Evolutionary conservation across 2,113 vertebrate species (phyloP).

Genomic region (Gallinago undulata): DNA sequence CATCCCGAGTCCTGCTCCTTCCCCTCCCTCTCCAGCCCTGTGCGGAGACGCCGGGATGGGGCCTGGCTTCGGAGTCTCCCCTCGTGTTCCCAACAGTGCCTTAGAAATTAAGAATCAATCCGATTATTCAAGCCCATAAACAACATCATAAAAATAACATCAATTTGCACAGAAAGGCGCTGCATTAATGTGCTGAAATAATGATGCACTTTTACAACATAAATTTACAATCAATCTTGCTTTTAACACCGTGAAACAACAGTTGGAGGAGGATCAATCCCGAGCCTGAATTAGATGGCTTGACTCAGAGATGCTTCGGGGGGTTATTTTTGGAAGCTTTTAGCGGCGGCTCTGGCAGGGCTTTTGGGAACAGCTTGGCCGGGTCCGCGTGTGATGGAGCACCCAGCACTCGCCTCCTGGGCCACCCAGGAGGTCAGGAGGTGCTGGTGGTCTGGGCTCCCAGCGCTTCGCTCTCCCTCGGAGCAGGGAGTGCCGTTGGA

Average conservation of each 20-base stretch:
- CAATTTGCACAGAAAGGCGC: slow-evolving; percentile 70
- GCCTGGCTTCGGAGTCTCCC: not conserved
- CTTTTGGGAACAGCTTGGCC: not conserved
- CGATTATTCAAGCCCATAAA: slow-evolving; percentile 76
- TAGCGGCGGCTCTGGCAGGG: not conserved
- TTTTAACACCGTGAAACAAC: slow-evolving; percentile 50
- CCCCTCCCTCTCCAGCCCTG: rapidly evolving
- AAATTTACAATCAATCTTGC: slow-evolving; percentile 71
- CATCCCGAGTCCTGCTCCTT: rapidly evolving
- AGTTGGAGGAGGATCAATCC: slow-evolving; percentile 56
- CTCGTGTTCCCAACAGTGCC: slow-evolving; percentile 14
- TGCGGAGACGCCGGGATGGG: rapidly evolving
- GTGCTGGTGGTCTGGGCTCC: not conserved
- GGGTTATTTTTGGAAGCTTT: slow-evolving; percentile 33
- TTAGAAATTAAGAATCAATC: slow-evolving; percentile 75
- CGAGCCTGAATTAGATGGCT: slow-evolving; percentile 33
- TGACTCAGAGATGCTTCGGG: slow-evolving; percentile 49
- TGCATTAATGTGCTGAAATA: slow-evolving; percentile 69
- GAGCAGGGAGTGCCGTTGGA: rapidly evolving
- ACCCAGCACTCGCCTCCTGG: not conserved
- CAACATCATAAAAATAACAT: slow-evolving; percentile 77
- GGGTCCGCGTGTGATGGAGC: not conserved
- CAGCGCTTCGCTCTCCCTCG: not conserved
- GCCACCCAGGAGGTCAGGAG: slow-evolving; percentile 9
- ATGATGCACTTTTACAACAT: slow-evolving; percentile 67